Percentiles rank a stretch among this genome's conserved stretches.
Conservation (phyloP, 2,888 invertebrate species). For the Ariolimax columbianus region DNA sequence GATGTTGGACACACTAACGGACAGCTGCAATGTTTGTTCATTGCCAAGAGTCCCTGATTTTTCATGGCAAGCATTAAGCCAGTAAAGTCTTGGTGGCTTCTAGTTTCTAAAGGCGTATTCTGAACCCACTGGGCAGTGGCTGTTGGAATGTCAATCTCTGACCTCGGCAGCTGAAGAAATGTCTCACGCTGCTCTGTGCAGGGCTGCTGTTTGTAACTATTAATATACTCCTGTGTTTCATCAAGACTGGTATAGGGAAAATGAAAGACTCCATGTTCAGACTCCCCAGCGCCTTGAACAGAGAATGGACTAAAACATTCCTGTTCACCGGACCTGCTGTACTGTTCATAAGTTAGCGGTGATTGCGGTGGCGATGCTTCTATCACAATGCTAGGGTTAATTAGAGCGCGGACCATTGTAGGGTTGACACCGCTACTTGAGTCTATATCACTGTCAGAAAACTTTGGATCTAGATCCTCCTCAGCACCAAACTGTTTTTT, state of each 20-base stretch:
- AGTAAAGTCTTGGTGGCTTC: slow-evolving; percentile 55
- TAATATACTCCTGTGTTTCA: neutral
- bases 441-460: slow-evolving; percentile 22
- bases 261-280: slow-evolving; percentile 35
- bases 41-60: slow-evolving; percentile 36
- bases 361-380: slow-evolving; percentile 40
- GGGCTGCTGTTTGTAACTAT: slow-evolving; percentile 19
- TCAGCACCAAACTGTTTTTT: slow-evolving; percentile 6
- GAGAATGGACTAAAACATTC: slow-evolving; percentile 34
- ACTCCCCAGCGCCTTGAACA: slow-evolving; percentile 1
- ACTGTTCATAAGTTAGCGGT: slow-evolving; percentile 37
- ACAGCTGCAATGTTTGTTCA: slow-evolving; percentile 53
- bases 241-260: slow-evolving; percentile 14
- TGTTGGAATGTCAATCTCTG: slow-evolving; percentile 47
- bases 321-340: neutral
- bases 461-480: slow-evolving; percentile 8
- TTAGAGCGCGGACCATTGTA: slow-evolving; percentile 35
- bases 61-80: slow-evolving; percentile 52
- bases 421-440: slow-evolving; percentile 12
- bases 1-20: slow-evolving; percentile 49
- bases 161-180: slow-evolving; percentile 37
- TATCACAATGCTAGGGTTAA: slow-evolving; percentile 51
- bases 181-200: neutral
- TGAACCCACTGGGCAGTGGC: slow-evolving; percentile 61
- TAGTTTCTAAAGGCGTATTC: slow-evolving; percentile 57